Evolutionary conservation across 92 coral and sea anemone genomes (phyloP).

Genomic region (Diadumene lineata): DNA sequence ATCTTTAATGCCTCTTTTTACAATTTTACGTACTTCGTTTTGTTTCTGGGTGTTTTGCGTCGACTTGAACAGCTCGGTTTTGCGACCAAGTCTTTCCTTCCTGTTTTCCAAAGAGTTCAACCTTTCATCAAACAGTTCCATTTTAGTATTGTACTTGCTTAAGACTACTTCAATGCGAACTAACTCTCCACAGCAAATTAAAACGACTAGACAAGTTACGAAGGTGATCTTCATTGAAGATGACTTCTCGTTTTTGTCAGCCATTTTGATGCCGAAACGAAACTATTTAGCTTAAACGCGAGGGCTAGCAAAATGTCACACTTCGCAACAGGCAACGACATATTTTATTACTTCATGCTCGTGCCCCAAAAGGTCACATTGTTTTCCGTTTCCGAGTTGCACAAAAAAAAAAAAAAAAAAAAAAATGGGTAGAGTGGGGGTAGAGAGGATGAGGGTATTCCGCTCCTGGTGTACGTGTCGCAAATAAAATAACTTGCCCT

Average conservation of each 20-base stretch:
- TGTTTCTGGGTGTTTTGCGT: not conserved
- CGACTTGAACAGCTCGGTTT: not conserved
- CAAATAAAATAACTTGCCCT: too few relatives aligned
- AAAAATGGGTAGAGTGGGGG: too few relatives aligned
- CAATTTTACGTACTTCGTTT: not conserved
- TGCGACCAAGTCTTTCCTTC: not conserved
- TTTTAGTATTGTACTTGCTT: not conserved
- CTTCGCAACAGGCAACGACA: too few relatives aligned
- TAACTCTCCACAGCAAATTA: conserved; percentile 26
- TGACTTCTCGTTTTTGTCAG: conserved; percentile 9
- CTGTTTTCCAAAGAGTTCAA: not conserved
- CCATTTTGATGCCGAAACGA: not conserved
- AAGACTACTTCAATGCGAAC: conserved; percentile 20
- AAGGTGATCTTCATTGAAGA: not conserved
- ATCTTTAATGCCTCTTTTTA: not conserved
- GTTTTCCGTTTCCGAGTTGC: too few relatives aligned
- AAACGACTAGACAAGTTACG: not conserved
- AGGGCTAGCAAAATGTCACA: too few relatives aligned
- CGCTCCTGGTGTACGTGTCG: too few relatives aligned
- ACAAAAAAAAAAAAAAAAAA: too few relatives aligned
- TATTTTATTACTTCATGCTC: too few relatives aligned
- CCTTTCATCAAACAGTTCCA: not conserved
- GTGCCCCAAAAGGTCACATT: too few relatives aligned
- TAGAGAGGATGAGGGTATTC: too few relatives aligned
- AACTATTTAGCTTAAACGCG: too few relatives aligned